phyloP scores from a whole-genome alignment of 2,797 vertebrate species.

The Clarias platycephalus region DNA sequence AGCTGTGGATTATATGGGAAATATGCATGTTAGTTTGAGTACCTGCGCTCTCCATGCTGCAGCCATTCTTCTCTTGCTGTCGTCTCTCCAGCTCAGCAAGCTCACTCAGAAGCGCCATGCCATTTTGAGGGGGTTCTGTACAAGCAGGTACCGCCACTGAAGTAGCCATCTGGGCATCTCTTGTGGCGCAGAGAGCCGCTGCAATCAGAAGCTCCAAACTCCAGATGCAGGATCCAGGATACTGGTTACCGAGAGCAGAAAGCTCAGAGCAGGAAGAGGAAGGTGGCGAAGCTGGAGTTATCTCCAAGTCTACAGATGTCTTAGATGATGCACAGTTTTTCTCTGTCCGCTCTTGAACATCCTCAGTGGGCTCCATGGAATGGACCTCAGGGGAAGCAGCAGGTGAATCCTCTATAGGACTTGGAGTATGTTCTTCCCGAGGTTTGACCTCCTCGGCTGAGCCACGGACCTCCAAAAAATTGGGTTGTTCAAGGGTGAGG shows the following conservation, averaged over 20 bases:
- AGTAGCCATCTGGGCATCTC: slow-evolving; percentile 66
- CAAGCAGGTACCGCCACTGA: slow-evolving; percentile 40
- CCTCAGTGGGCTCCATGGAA: slow-evolving; percentile 59
- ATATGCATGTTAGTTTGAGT: slow-evolving; percentile 16
- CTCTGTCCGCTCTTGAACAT: slow-evolving; percentile 51
- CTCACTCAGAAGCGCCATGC: slow-evolving; percentile 91
- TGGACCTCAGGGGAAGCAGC: slow-evolving; percentile 43
- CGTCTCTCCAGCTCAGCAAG: slow-evolving; percentile 86
- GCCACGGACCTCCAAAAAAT: slow-evolving; percentile 30
- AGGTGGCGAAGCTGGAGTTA: slow-evolving; percentile 17
- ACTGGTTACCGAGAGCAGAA: slow-evolving; percentile 51
- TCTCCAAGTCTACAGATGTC: slow-evolving; percentile 37
- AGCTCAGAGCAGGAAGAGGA: slow-evolving; percentile 36
- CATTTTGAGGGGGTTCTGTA: slow-evolving; percentile 66
- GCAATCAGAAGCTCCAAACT: slow-evolving; percentile 89
- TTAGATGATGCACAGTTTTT: slow-evolving; percentile 30
- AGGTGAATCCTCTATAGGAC: slow-evolving; percentile 27
- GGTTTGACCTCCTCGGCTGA: slow-evolving; percentile 50
- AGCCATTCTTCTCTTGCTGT: slow-evolving; percentile 61
- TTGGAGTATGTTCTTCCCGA: slow-evolving; percentile 37
- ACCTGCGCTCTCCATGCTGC: slow-evolving; percentile 50
- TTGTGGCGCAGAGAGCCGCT: slow-evolving; percentile 79
- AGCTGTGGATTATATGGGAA: slow-evolving; percentile 10
- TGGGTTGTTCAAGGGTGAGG: slow-evolving; percentile 22
- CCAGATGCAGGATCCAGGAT: slow-evolving; percentile 73